Percentiles rank a stretch among this genome's conserved stretches.
phyloP scores from a whole-genome alignment of 2,888 invertebrate species.

The Stegana nigrithorax region DNA sequence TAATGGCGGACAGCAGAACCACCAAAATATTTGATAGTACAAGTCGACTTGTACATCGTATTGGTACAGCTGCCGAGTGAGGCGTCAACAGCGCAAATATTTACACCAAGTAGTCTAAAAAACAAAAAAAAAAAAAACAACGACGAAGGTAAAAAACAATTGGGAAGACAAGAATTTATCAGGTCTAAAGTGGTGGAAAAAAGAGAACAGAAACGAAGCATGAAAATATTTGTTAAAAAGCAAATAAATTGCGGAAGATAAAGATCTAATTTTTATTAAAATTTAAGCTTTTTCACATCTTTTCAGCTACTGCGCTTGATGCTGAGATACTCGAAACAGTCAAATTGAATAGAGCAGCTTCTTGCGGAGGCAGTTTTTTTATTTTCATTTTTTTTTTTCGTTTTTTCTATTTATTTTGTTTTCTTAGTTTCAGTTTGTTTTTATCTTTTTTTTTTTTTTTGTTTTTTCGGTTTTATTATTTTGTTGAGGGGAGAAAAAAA shows the following conservation, averaged over 20 bases:
- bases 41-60: neutral
- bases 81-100: slow-evolving; percentile 61
- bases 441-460: too few species aligned
- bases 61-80: slow-evolving; percentile 35
- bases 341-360: neutral
- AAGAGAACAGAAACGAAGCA: slow-evolving; percentile 31
- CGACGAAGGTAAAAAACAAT: neutral
- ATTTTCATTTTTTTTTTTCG: too few species aligned
- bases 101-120: slow-evolving; percentile 38
- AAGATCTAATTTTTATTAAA: slow-evolving; percentile 61
- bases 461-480: neutral
- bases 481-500: slow-evolving; percentile 34
- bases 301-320: slow-evolving; percentile 47
- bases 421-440: too few species aligned
- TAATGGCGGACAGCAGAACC: too few species aligned
- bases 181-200: slow-evolving; percentile 11
- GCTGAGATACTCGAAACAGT: neutral
- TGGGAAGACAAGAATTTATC: too few species aligned
- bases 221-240: slow-evolving; percentile 53
- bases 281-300: slow-evolving; percentile 62
- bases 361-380: too few species aligned
- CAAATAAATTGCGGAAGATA: slow-evolving; percentile 57
- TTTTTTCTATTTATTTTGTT: too few species aligned
- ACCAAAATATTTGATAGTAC: neutral
- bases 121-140: slow-evolving; percentile 3